Base-by-base conservation (phyloP, 2,797 vertebrate species). In the Toxotes lorentzi region DNA sequence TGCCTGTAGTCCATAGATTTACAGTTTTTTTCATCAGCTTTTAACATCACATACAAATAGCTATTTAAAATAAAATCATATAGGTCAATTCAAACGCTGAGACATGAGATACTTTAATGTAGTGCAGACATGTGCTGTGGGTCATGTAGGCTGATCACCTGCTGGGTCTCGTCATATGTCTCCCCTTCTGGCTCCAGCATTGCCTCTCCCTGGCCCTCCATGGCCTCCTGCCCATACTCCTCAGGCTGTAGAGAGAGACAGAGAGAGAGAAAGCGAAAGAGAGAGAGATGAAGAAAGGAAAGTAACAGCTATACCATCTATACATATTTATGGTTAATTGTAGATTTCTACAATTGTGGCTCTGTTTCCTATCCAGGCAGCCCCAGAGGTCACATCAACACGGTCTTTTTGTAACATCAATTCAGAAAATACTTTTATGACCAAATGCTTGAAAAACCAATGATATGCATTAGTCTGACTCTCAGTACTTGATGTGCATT, bases 211-310 rank as follows among this genome's bases (percentile, higher is more conserved):
- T 97, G 95, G 1, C 98, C 97, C 91, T 99, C 98, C 71, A 95
- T 97, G 83, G 97, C 98, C 94, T 99, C 98, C 94, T 99, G 97
- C 82, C 96, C 98, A 86, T 98, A 96, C 86, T 99, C 98, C 89
- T 98, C 98, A 24, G 98, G 96, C 98, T 99, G 81, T 76, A 76
- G 63, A 75, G 40, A 84, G 16, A 76, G 17, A 72, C 32, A 83
- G 21, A 77, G 48, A 64, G 41, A 84, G 27, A 30, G 3, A 30
- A 4, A 30, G 27, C 3, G 27, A 30, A 4, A 30, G 27, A 30
- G 27, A 30, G 27, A 84, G 45, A 69, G 12, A 67, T 53, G 67
- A 76, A 41, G 24, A 50, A n/a, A 47, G 6, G 19, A 69, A 68
- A 32, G 19, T 34, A 43, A 69, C n/a, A 74, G 6, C 61, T 30